These are phyloP conservation scores for Mystacides longicornis DNA, from an alignment of 2,888 invertebrate genomes.

Conservation along the genomic window DNA sequence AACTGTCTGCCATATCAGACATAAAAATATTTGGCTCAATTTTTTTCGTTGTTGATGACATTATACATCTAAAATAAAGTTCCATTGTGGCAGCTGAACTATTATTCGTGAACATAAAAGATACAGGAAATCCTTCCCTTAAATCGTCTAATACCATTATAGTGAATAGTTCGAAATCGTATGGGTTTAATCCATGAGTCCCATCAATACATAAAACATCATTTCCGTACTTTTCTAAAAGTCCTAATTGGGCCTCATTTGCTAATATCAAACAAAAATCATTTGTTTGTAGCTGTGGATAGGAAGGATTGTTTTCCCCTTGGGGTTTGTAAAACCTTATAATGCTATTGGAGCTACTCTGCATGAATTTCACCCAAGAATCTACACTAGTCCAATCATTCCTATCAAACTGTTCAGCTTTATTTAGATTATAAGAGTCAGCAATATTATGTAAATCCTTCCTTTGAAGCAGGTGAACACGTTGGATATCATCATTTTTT, in stretches of 20 bases:
- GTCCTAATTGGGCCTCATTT: neutral
- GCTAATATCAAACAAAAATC: neutral
- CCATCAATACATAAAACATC: neutral
- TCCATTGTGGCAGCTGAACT: neutral
- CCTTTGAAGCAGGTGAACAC: neutral
- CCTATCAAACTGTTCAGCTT: neutral
- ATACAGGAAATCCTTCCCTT: neutral
- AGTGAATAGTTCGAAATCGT: neutral
- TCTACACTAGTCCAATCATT: neutral
- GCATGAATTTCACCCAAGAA: neutral
- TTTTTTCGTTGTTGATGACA: neutral
- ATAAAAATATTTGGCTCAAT: conserved; percentile 2
- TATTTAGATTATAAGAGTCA: neutral
- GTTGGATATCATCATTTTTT: neutral
- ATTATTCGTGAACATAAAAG: conserved; percentile 1
- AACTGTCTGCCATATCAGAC: neutral
- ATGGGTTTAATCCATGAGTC: neutral
- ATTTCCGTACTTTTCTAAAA: neutral
- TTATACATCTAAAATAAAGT: neutral
- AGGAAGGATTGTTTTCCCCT: neutral
- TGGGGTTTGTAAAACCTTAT: neutral
- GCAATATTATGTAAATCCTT: neutral
- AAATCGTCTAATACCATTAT: neutral
- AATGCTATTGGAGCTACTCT: too few species aligned
- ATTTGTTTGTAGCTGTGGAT: neutral